These are phyloP conservation scores for Bergia sp. DNA, from an alignment of 92 coral and sea anemone species.

Conservation along the genomic window DNA sequence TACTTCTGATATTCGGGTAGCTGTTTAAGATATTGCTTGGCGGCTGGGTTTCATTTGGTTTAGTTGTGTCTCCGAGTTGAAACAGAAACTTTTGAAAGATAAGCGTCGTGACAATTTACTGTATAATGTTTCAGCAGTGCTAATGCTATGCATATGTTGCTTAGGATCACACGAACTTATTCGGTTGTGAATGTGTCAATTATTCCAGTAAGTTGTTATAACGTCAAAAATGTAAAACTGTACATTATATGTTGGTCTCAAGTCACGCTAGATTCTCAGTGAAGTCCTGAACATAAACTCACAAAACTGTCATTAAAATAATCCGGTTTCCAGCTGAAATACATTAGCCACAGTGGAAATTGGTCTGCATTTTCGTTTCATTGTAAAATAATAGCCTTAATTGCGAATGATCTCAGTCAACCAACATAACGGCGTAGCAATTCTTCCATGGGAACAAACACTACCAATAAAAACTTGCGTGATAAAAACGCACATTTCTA, in stretches of 20 bases:
- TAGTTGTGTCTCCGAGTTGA: not conserved
- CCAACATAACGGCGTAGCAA: not conserved
- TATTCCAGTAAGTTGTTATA: not conserved
- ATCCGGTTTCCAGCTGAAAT: constrained; percentile 41
- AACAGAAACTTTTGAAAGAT: not conserved
- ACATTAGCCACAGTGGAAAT: constrained; percentile 39
- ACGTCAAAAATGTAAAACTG: not conserved
- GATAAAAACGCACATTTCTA: not conserved
- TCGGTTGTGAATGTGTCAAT: not conserved
- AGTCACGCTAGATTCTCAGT: constrained; percentile 18
- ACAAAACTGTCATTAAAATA: constrained; percentile 26
- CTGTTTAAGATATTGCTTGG: not conserved
- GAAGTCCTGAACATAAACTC: not conserved
- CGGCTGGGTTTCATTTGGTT: constrained; percentile 2
- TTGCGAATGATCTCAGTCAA: not conserved
- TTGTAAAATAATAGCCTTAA: not conserved
- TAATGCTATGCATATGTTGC: not conserved
- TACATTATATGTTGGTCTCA: not conserved
- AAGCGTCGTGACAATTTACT: not conserved
- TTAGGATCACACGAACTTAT: not conserved
- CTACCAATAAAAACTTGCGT: constrained; percentile 7
- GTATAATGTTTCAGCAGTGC: not conserved
- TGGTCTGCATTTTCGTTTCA: constrained; percentile 17
- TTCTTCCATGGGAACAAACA: not conserved
- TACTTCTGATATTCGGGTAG: constrained; percentile 4